These are phyloP conservation scores for Cotesia typhae DNA, from an alignment of 1,140 invertebrate species.

Conservation along the genomic window DNA sequence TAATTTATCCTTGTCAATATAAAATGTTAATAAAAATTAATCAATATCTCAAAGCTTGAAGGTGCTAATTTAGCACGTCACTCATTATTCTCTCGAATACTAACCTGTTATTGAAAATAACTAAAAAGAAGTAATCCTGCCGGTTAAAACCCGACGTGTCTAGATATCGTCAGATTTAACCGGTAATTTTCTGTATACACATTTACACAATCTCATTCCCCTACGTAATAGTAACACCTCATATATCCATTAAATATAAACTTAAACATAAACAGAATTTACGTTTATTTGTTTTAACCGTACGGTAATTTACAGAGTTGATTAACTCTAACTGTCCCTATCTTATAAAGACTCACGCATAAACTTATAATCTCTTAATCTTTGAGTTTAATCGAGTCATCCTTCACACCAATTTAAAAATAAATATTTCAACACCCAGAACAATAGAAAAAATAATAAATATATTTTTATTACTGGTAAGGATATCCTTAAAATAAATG, in stretches of 20 bases:
- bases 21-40: neutral
- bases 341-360: too few relatives aligned
- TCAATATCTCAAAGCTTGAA: slow-evolving; percentile 39
- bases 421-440: too few relatives aligned
- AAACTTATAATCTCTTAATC: too few relatives aligned
- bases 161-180: slow-evolving; percentile 38
- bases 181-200: slow-evolving; percentile 28
- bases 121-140: slow-evolving; percentile 5
- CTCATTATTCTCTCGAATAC: neutral
- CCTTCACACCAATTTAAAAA: too few relatives aligned
- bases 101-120: neutral
- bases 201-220: neutral
- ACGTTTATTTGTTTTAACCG: too few relatives aligned
- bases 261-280: too few relatives aligned
- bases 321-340: too few relatives aligned
- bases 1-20: neutral
- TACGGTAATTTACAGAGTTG: too few relatives aligned
- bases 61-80: slow-evolving; percentile 36
- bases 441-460: too few relatives aligned
- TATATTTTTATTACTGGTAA: neutral
- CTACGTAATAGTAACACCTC: neutral
- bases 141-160: slow-evolving; percentile 11
- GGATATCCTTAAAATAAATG: neutral
- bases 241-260: neutral
- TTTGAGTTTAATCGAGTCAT: too few relatives aligned